Conservation (phyloP, 2,113 vertebrate genomes). For the Crotalus tigris region DNA sequence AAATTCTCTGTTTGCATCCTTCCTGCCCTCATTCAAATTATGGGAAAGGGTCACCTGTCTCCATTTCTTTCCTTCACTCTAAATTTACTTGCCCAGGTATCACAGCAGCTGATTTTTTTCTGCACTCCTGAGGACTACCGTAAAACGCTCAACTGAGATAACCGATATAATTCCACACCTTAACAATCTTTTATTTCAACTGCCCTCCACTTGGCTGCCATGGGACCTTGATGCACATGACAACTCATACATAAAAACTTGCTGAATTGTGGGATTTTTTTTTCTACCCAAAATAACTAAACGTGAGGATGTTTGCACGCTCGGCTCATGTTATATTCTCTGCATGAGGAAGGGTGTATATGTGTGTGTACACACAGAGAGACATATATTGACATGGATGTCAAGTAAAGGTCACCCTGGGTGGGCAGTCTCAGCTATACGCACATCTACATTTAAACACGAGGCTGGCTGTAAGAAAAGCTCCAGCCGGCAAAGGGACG, state of each 20-base stretch:
- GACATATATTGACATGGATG: no score
- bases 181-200: not conserved
- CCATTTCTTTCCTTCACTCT: not conserved
- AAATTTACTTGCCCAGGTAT: not conserved
- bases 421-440: not conserved
- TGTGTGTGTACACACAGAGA: no score
- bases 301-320: not conserved
- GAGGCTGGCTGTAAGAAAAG: not conserved
- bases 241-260: constrained; percentile 33
- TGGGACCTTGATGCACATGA: not conserved
- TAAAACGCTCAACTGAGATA: not conserved
- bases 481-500: not conserved
- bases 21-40: not conserved
- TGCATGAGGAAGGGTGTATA: not conserved
- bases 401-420: not conserved
- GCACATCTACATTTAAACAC: not conserved
- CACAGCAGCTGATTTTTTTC: not conserved
- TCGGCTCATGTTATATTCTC: not conserved
- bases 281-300: not conserved
- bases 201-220: not conserved
- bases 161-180: fast-evolving
- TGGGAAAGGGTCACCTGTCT: fast-evolving
- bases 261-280: constrained; percentile 33
- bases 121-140: fast-evolving
- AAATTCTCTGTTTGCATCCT: not conserved